Evolutionary conservation across 1,140 invertebrate genomes (phyloP).

Genomic region (Halotydeus destructor): DNA sequence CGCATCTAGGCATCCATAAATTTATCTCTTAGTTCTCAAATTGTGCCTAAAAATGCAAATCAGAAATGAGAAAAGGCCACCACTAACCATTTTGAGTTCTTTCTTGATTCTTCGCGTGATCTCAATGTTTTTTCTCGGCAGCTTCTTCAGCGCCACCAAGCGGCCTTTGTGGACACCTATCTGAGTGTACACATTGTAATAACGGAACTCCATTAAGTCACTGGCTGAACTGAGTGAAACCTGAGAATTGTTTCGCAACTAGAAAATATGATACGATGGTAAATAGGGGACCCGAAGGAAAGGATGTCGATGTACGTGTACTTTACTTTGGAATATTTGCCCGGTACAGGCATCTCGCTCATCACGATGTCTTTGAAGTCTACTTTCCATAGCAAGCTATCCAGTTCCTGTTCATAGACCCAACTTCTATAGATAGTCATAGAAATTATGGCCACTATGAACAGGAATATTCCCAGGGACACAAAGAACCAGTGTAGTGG

Average conservation of each 20-base stretch:
- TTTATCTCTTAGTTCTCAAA: too few species aligned
- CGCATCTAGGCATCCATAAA: conserved; percentile 31
- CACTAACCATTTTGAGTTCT: conserved; percentile 63
- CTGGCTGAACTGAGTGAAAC: conserved; percentile 64
- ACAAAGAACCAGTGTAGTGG: conserved; percentile 1
- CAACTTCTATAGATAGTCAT: conserved; percentile 43
- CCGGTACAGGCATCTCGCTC: conserved; percentile 14
- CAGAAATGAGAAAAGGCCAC: not conserved
- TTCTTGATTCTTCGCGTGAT: conserved; percentile 79
- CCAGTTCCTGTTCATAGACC: conserved; percentile 82
- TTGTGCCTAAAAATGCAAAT: too few species aligned
- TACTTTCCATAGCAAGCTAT: conserved; percentile 82
- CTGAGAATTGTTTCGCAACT: conserved; percentile 26
- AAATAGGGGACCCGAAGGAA: too few species aligned
- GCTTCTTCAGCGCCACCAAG: conserved; percentile 61
- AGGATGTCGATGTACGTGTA: conserved; percentile 13
- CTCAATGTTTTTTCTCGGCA: conserved; percentile 64
- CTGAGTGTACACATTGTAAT: conserved; percentile 62
- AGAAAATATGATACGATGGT: conserved; percentile 3
- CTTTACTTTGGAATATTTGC: conserved; percentile 7
- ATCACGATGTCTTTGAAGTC: conserved; percentile 65
- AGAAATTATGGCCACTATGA: not conserved
- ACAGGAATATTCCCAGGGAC: not conserved
- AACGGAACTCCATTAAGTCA: conserved; percentile 50
- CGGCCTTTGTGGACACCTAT: conserved; percentile 70